Percentiles rank a stretch among this genome's conserved stretches.
phyloP scores from a whole-genome alignment of 53 echinoderm and acorn worm genomes.

The Paracentrotus lividus region DNA sequence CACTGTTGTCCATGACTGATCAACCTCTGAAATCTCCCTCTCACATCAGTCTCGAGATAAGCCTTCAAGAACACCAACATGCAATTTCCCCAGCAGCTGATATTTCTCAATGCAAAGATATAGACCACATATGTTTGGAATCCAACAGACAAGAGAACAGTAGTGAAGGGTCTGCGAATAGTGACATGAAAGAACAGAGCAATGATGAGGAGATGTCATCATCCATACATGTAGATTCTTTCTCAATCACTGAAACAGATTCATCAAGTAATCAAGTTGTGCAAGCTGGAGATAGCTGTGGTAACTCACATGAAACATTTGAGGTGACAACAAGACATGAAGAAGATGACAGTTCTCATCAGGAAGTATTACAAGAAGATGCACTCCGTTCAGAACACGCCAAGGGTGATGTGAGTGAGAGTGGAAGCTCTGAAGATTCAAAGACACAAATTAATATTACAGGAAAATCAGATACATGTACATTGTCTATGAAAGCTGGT shows the following conservation, averaged over 20 bases:
- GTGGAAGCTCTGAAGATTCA: background rate
- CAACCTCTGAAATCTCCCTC: slow-evolving; percentile 25
- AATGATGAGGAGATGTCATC: background rate
- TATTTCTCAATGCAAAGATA: slow-evolving; percentile 1
- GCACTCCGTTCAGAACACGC: background rate
- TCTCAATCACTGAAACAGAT: background rate
- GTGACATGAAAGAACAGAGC: background rate
- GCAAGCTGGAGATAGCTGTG: background rate
- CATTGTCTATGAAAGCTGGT: background rate
- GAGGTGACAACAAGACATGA: background rate
- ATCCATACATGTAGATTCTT: background rate
- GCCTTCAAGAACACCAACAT: slow-evolving; percentile 6
- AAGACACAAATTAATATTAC: background rate
- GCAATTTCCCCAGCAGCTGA: background rate
- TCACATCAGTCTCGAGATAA: background rate
- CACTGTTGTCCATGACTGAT: slow-evolving; percentile 60
- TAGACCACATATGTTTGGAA: background rate
- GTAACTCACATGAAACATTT: background rate
- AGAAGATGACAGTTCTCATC: background rate
- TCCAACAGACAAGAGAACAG: background rate
- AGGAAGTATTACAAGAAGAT: background rate
- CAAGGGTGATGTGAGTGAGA: background rate
- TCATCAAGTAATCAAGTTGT: background rate
- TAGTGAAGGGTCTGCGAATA: background rate
- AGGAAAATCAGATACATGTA: background rate